Evolutionary conservation across 2,113 vertebrate species (phyloP).

Genomic region (Lepus timidus): DNA sequence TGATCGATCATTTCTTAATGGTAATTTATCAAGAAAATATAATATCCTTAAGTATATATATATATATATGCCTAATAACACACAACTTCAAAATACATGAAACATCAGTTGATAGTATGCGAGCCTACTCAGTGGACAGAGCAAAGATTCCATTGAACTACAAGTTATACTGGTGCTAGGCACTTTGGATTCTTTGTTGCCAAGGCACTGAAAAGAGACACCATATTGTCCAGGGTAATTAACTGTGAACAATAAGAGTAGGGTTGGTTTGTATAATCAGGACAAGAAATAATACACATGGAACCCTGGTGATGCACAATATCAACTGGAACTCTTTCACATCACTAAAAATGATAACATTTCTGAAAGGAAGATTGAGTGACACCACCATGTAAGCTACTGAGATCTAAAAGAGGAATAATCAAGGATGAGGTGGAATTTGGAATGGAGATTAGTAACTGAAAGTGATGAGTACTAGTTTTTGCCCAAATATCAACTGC

Average conservation of each 20-base stretch:
- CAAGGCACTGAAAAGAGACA: neutral
- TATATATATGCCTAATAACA: neutral
- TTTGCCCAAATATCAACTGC: neutral
- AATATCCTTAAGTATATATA: neutral
- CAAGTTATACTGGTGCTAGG: neutral
- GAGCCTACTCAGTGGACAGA: neutral
- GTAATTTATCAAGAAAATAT: neutral
- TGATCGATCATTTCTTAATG: neutral
- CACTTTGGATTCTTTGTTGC: neutral
- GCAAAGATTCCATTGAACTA: neutral
- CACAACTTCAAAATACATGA: constrained; percentile 22
- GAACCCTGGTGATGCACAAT: neutral
- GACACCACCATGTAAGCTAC: neutral
- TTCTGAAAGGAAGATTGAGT: neutral
- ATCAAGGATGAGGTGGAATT: neutral
- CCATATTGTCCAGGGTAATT: neutral
- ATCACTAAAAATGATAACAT: neutral
- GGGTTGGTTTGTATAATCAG: neutral
- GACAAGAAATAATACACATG: neutral
- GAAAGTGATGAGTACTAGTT: neutral
- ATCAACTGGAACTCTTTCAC: neutral
- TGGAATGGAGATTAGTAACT: neutral
- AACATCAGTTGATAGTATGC: neutral
- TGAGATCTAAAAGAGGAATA: neutral
- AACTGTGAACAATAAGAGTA: neutral